Percentiles rank a stretch among this genome's conserved stretches.
These are phyloP conservation scores for Halcyon senegalensis DNA, from an alignment of 2,113 vertebrate species.

Conservation along the genomic window DNA sequence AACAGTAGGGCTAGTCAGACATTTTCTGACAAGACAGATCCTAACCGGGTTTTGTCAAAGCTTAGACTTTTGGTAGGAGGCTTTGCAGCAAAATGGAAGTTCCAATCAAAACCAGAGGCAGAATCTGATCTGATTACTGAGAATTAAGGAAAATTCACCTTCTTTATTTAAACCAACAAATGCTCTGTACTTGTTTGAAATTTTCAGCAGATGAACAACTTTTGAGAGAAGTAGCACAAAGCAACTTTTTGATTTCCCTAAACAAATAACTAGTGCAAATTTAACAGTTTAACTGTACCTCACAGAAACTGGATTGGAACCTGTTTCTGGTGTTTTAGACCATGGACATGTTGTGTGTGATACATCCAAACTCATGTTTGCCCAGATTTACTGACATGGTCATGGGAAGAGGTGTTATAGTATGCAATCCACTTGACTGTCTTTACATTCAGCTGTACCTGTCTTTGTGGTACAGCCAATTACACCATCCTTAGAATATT, in stretches of 20 bases:
- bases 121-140: background rate
- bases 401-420: accelerated
- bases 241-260: background rate
- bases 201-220: background rate
- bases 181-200: background rate
- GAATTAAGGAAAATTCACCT: background rate
- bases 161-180: background rate
- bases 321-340: background rate
- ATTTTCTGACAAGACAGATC: background rate
- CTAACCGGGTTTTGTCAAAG: background rate
- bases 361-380: background rate
- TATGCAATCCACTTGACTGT: background rate
- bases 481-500: background rate
- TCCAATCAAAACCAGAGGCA: background rate
- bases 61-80: background rate
- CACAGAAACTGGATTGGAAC: background rate
- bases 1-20: background rate
- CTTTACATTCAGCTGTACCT: background rate
- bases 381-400: background rate
- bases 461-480: background rate
- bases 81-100: background rate
- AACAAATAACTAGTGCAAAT: background rate
- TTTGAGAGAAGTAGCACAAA: background rate
- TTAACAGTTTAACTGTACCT: background rate
- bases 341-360: background rate